Evolutionary conservation across 2,797 vertebrate species (phyloP).

Genomic region (Girardinus metallicus): DNA sequence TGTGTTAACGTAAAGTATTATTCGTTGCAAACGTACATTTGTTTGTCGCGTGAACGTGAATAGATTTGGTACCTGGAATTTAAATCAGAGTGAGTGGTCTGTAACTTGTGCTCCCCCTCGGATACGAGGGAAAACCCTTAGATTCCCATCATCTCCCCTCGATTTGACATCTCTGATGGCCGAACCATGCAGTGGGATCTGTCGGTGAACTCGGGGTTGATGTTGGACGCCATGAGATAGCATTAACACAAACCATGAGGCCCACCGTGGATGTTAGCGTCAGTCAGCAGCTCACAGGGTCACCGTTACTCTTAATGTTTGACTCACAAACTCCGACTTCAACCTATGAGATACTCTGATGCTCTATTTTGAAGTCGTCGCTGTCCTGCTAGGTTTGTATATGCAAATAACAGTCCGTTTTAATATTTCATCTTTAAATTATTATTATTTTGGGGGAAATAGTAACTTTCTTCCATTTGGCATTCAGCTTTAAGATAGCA

Average conservation of each 20-base stretch:
- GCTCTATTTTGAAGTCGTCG: not conserved
- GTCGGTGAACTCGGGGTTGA: not conserved
- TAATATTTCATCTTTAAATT: not conserved
- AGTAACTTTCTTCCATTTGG: not conserved
- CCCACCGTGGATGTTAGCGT: not conserved
- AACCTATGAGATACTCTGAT: constrained; percentile 4
- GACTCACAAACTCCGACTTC: not conserved
- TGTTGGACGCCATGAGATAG: constrained; percentile 23
- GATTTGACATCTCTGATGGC: constrained; percentile 12
- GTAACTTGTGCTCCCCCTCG: accelerated
- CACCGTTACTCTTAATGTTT: constrained; percentile 1
- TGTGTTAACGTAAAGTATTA: not conserved
- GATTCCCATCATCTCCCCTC: not conserved
- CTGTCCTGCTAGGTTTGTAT: constrained; percentile 39
- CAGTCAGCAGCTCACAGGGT: constrained; percentile 15
- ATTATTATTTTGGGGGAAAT: not conserved
- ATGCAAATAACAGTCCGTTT: accelerated
- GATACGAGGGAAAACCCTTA: constrained; percentile 3
- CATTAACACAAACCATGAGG: constrained; percentile 14
- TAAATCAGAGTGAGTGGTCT: constrained; percentile 31
- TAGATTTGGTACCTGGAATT: not conserved
- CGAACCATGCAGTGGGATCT: not conserved
- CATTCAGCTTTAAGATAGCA: not conserved
- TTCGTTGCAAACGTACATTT: too few relatives aligned
- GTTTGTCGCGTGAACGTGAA: not conserved